These are phyloP conservation scores for Apodemia mormo DNA, from an alignment of 2,888 invertebrate species.

Conservation along the genomic window DNA sequence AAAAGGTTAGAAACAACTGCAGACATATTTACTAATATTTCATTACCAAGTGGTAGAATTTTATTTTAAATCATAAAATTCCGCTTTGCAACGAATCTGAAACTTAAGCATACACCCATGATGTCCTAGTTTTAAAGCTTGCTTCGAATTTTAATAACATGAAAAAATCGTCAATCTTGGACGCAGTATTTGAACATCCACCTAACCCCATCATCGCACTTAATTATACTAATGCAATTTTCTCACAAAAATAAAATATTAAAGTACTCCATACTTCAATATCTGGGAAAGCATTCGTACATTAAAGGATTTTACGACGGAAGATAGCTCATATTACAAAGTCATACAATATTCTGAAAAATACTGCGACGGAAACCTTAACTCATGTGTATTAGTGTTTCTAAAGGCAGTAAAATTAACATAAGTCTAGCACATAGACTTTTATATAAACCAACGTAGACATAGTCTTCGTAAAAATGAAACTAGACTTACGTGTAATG, in stretches of 20 bases:
- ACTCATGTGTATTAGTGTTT: slow-evolving; percentile 10
- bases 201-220: not conserved
- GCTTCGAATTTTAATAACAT: too few species aligned
- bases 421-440: not conserved
- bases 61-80: too few species aligned
- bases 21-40: too few species aligned
- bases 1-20: too few species aligned
- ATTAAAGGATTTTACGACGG: slow-evolving; percentile 8
- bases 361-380: slow-evolving; percentile 6
- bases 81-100: too few species aligned
- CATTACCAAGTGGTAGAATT: too few species aligned
- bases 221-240: slow-evolving; percentile 4
- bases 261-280: slow-evolving; percentile 13
- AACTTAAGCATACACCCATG: too few species aligned
- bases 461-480: not conserved
- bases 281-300: slow-evolving; percentile 15
- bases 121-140: too few species aligned
- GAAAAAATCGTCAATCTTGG: too few species aligned
- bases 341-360: slow-evolving; percentile 9
- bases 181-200: not conserved
- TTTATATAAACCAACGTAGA: not conserved
- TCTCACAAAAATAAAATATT: slow-evolving; percentile 6
- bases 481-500: too few species aligned
- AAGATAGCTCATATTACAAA: slow-evolving; percentile 7
- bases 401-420: slow-evolving; percentile 17